Percentiles rank a stretch among this genome's conserved stretches.
phyloP scores from a whole-genome alignment of 2,113 vertebrate species.

The Rutilus rutilus region DNA sequence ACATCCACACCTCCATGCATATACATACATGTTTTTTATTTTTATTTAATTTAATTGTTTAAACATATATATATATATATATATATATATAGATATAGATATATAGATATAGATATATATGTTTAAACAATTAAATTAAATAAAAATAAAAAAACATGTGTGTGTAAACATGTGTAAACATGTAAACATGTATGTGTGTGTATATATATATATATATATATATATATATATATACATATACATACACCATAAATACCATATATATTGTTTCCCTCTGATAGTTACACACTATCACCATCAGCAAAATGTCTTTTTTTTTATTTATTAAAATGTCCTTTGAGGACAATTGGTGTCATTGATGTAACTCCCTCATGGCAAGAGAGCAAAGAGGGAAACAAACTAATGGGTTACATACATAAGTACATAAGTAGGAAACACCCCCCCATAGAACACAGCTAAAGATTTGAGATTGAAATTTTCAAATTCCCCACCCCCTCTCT shows the following conservation, averaged over 20 bases:
- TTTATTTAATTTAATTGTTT: conserved; percentile 45
- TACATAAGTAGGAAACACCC: conserved; percentile 29
- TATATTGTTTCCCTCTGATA: conserved; percentile 61
- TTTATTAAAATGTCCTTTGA: conserved; percentile 77
- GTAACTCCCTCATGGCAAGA: conserved; percentile 69
- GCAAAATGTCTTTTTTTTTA: conserved; percentile 36
- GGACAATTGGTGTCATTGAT: conserved; percentile 77
- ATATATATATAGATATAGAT: conserved; percentile 43
- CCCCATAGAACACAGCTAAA: not conserved
- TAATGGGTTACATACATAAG: conserved; percentile 20
- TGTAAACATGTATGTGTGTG: too few relatives aligned
- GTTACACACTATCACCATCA: conserved; percentile 77
- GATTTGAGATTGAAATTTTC: conserved; percentile 59
- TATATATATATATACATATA: conserved; percentile 47
- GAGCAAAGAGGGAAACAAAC: conserved; percentile 54
- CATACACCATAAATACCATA: conserved; percentile 9
- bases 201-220: conserved; percentile 46
- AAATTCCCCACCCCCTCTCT: conserved; percentile 33
- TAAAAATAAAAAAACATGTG: too few relatives aligned
- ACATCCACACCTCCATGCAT: conserved; percentile 84
- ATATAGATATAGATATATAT: conserved; percentile 48
- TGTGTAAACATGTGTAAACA: too few relatives aligned
- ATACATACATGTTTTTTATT: conserved; percentile 24
- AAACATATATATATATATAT: conserved; percentile 66
- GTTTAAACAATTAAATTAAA: too few relatives aligned